These are phyloP conservation scores for Drosophila meridiana DNA, from an alignment of 2,888 invertebrate genomes.

Conservation along the genomic window DNA sequence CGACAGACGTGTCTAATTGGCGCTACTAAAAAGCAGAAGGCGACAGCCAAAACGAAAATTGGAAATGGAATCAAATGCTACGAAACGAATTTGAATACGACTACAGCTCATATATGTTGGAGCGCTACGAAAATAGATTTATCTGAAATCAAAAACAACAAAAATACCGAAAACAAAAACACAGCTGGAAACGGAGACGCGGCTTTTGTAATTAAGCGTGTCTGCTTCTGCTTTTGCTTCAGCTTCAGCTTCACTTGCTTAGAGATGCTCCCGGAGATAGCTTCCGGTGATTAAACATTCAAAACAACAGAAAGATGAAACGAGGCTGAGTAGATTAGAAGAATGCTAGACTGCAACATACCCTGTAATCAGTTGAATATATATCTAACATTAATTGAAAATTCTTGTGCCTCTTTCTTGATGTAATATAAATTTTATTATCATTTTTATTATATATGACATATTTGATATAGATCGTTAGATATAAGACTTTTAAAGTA, in stretches of 20 bases:
- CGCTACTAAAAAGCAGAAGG: conserved; percentile 16
- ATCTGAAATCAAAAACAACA: conserved; percentile 32
- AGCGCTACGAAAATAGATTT: conserved; percentile 55
- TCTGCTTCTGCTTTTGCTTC: conserved; percentile 32
- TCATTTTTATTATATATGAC: too few species aligned
- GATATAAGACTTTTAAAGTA: too few species aligned
- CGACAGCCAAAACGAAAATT: conserved; percentile 32
- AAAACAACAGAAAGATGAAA: conserved; percentile 46
- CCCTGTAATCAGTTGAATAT: not conserved
- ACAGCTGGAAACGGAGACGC: conserved; percentile 56
- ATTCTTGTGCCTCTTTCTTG: too few species aligned
- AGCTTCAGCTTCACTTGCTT: conserved; percentile 23
- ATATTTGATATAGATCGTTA: too few species aligned
- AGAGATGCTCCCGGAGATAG: conserved; percentile 55
- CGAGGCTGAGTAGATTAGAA: not conserved
- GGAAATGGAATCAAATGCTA: conserved; percentile 54
- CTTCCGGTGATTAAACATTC: conserved; percentile 76
- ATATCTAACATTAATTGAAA: too few species aligned
- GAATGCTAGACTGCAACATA: not conserved
- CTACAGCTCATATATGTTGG: conserved; percentile 15
- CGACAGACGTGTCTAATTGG: conserved; percentile 70
- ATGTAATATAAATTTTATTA: too few species aligned
- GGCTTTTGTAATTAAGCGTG: conserved; percentile 68
- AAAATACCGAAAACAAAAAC: not conserved
- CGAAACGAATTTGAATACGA: conserved; percentile 59